Conservation (phyloP, 2,113 vertebrate species). For the Pelusios castaneus region DNA sequence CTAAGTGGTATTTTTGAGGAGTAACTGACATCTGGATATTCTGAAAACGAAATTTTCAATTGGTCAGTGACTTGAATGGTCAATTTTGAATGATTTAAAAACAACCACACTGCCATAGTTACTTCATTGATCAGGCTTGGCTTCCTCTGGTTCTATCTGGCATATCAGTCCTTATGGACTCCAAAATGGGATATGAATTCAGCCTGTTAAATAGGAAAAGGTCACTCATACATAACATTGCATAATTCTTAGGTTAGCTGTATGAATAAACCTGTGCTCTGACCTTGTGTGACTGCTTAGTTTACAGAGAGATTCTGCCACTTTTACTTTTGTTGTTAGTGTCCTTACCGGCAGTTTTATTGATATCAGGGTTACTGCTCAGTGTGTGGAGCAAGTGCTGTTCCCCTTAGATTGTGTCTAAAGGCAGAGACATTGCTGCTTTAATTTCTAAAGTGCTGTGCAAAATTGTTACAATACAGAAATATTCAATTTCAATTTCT, state of each 20-base stretch:
- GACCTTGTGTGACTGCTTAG: no score
- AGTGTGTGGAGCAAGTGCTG: background rate
- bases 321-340: background rate
- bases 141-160: background rate
- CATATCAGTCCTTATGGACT: background rate
- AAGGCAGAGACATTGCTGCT: background rate
- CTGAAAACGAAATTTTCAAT: background rate
- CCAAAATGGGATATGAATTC: background rate
- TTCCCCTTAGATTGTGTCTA: background rate
- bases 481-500: background rate
- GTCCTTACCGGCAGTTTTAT: background rate
- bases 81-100: background rate
- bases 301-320: background rate
- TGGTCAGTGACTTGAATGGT: no score
- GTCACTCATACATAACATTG: rapidly evolving
- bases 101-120: background rate
- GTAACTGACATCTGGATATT: background rate
- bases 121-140: background rate
- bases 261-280: background rate
- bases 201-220: background rate
- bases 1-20: background rate
- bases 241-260: rapidly evolving
- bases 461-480: background rate
- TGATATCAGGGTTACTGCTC: background rate
- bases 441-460: background rate